Evolutionary conservation across 2,888 invertebrate genomes (phyloP).

Genomic region (Cephus pygmeus): DNA sequence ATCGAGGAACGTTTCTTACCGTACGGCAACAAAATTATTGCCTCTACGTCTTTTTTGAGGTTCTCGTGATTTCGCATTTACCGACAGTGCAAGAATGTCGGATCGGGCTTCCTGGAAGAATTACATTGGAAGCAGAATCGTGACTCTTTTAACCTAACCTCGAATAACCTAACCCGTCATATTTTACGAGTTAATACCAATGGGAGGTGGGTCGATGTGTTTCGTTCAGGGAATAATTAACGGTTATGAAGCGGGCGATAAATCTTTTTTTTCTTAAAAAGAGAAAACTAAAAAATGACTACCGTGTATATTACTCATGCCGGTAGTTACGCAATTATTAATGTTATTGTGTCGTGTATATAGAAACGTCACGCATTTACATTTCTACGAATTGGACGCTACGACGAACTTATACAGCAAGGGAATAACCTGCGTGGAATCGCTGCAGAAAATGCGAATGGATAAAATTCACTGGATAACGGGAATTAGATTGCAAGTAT

Average conservation of each 20-base stretch:
- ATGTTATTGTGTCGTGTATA: not conserved
- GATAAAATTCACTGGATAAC: not conserved
- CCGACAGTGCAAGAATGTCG: not conserved
- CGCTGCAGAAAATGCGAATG: not conserved
- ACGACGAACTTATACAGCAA: not conserved
- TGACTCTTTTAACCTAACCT: not conserved
- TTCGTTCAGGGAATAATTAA: not conserved
- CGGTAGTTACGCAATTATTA: not conserved
- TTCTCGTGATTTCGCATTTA: not conserved
- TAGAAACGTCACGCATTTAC: not conserved
- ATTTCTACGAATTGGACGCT: not conserved
- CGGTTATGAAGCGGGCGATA: not conserved
- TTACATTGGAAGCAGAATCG: not conserved
- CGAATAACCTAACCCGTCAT: not conserved
- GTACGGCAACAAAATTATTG: not conserved
- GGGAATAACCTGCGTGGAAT: not conserved
- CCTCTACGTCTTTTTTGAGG: not conserved
- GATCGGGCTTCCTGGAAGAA: not conserved
- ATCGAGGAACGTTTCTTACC: not conserved
- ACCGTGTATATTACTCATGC: not conserved
- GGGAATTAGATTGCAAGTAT: not conserved
- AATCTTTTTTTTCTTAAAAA: not conserved
- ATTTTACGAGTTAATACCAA: not conserved
- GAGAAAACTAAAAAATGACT: not conserved
- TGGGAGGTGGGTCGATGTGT: not conserved